Evolutionary conservation across 37 sponge, comb jelly and placozoan species (phyloP), one percentile per base, ranked within the genome.

Genomic region (Halisarca cf. caerulea): DNA sequence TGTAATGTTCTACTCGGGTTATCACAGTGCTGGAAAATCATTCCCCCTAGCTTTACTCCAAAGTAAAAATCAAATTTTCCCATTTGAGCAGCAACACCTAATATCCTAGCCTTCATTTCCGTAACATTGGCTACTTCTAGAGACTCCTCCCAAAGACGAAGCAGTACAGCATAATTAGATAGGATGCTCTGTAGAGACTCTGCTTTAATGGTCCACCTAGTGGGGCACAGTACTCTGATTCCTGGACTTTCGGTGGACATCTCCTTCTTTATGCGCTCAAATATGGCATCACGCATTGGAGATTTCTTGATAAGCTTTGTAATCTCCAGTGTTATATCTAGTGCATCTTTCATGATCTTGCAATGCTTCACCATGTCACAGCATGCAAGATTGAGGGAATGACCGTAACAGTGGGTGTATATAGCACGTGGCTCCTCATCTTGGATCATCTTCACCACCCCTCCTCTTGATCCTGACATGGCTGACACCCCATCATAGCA

Each of bases 401-500:
- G 71, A 69, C 71, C 71, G 37, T 69, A 69, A 69, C 71, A 69
- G 71, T 69, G 71, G 71, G 68, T 66, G 28, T 66, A 66, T 66
- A 66, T 66, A 66, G 68, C 28, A 66, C 68, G 28, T n/a, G 68
- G 68, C 23, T 66, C 68, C 23, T 66, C 68, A 66, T 66, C 68
- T 66, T 66, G 68, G 27, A 66, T 66, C 68, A 66, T 66, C 68
- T 66, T 35, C 23, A 91, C 92, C 41, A 86, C 86, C n/a, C 90
- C 90, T 28, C 38, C 41, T 69, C 75, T 69, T 54, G 58, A 28
- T 41, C 90, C 90, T 41, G 83, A 15, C 86, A 90, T 90, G 11
- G 84, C 24, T 78, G 87, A 20, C 20, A 81, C 87, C n/a, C 91
- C 87, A 82, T 90, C 91, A 83, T 90, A 90, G 79, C 91, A 86